Conservation (phyloP, 2,888 invertebrate species). For the Urechis unicinctus region DNA sequence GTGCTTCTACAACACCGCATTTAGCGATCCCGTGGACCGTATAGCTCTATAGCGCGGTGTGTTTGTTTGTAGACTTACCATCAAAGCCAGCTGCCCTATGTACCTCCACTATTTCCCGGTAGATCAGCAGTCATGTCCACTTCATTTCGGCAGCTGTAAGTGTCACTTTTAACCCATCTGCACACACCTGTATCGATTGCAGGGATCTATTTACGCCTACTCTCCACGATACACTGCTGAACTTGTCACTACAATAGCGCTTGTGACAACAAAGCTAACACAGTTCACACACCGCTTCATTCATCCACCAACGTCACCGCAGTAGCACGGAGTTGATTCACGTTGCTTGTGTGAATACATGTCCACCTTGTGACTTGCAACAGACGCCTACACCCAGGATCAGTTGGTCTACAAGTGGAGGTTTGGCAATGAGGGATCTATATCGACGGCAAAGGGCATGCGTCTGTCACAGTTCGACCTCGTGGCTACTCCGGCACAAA, state of each 20-base stretch:
- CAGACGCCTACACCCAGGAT: constrained; percentile 19
- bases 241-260: background rate
- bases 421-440: constrained; percentile 15
- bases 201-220: background rate
- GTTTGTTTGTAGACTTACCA: constrained; percentile 76
- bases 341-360: too few species aligned
- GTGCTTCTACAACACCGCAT: too few species aligned
- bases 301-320: too few species aligned
- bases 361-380: background rate
- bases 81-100: constrained; percentile 79
- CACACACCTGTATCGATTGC: too few species aligned
- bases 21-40: too few species aligned
- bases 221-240: background rate
- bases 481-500: constrained; percentile 13
- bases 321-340: too few species aligned
- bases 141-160: constrained; percentile 72
- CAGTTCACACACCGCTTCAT: too few species aligned
- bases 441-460: constrained; percentile 17
- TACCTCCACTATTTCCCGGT: constrained; percentile 66
- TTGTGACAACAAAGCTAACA: background rate
- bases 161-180: constrained; percentile 12
- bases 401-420: constrained; percentile 21
- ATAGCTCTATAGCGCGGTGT: too few species aligned
- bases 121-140: constrained; percentile 73
- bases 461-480: constrained; percentile 20